Conservation (phyloP, 2,888 invertebrate genomes). For the Drosophila lacicola region DNA sequence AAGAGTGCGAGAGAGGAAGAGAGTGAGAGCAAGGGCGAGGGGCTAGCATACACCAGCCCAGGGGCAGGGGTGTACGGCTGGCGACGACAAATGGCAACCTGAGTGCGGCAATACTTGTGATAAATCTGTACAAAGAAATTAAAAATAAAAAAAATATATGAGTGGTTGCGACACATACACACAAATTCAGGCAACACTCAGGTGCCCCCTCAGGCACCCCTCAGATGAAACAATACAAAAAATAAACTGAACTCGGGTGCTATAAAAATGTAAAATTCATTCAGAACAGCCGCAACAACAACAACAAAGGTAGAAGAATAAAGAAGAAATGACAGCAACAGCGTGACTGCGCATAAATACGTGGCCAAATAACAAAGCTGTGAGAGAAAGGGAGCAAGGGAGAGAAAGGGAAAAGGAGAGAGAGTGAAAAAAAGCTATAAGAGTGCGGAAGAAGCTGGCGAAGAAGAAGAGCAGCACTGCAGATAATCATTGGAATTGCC, state of each 20-base stretch:
- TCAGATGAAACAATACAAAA: conserved; percentile 13
- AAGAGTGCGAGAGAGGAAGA: conserved; percentile 4
- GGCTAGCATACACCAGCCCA: conserved; percentile 1
- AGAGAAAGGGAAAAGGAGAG: background rate
- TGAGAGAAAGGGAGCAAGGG: background rate
- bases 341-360: conserved; percentile 77
- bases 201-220: conserved; percentile 15
- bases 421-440: background rate
- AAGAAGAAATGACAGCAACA: conserved; percentile 58
- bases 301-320: conserved; percentile 7
- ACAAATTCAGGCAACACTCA: background rate
- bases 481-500: conserved; percentile 46
- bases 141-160: conserved; percentile 39
- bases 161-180: conserved; percentile 42
- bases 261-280: conserved; percentile 78
- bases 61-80: conserved; percentile 9
- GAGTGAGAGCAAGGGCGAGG: background rate
- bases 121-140: conserved; percentile 59
- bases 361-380: conserved; percentile 37
- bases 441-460: background rate
- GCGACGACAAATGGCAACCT: conserved; percentile 70
- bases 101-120: conserved; percentile 74
- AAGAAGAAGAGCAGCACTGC: conserved; percentile 5
- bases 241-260: conserved; percentile 40
- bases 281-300: conserved; percentile 57